These are phyloP conservation scores for Equus przewalskii DNA, from an alignment of 2,113 vertebrate species.

Conservation along the genomic window DNA sequence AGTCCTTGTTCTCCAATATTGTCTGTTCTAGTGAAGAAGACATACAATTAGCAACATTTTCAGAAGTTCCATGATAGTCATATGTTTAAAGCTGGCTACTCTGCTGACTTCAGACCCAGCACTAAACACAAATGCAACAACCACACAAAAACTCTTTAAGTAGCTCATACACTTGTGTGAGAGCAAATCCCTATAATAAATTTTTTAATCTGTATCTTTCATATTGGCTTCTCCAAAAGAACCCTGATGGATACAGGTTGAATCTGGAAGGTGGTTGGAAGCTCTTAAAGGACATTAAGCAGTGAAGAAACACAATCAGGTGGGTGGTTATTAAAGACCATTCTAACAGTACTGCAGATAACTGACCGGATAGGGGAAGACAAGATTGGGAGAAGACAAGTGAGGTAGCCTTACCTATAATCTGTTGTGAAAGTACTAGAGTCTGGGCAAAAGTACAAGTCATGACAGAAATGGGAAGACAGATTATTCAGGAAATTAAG, in stretches of 20 bases:
- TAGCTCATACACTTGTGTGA: background rate
- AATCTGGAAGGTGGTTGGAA: background rate
- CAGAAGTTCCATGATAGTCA: background rate
- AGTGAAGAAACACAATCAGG: background rate
- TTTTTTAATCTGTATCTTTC: background rate
- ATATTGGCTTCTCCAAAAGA: background rate
- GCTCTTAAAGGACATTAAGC: background rate
- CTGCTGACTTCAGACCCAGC: background rate
- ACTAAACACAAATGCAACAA: background rate
- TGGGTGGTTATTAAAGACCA: background rate
- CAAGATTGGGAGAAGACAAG: background rate
- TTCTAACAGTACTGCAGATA: background rate
- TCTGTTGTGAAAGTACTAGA: background rate
- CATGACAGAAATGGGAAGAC: background rate
- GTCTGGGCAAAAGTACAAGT: background rate
- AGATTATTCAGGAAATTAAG: background rate
- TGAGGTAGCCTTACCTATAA: background rate
- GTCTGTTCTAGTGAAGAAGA: background rate
- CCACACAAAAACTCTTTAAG: background rate
- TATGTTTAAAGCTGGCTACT: background rate
- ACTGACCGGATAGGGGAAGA: background rate
- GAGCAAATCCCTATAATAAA: background rate
- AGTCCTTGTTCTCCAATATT: background rate
- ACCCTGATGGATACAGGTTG: background rate
- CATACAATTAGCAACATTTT: background rate